These are phyloP conservation scores for Loriculus beryllinus DNA, from an alignment of 2,797 vertebrate genomes.

Conservation along the genomic window DNA sequence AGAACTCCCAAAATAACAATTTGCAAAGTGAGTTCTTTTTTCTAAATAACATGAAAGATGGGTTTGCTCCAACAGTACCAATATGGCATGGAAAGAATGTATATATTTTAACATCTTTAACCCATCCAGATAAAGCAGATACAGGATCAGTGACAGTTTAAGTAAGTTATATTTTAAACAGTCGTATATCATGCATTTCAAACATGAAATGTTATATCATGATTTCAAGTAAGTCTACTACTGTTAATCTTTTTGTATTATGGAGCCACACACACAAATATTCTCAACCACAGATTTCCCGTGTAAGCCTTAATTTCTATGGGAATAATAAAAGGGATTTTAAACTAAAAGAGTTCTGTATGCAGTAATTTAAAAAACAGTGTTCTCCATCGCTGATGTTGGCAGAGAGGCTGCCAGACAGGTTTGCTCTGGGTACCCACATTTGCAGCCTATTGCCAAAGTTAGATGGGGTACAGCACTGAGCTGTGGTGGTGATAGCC, in stretches of 20 bases:
- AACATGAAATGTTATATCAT: background rate
- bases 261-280: background rate
- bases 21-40: background rate
- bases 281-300: background rate
- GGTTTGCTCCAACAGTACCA: background rate
- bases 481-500: background rate
- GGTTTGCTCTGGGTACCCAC: background rate
- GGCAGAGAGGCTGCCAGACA: background rate
- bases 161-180: constrained; percentile 24
- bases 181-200: background rate
- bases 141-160: background rate
- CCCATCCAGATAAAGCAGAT: background rate
- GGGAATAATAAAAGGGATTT: background rate
- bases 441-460: background rate
- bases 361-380: background rate
- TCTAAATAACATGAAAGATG: background rate
- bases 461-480: background rate
- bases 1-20: background rate
- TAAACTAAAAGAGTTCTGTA: background rate
- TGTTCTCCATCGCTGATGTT: rapidly evolving
- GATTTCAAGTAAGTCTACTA: background rate
- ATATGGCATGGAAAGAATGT: background rate
- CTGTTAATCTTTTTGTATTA: background rate
- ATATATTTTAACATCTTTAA: background rate
- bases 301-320: background rate